These are phyloP conservation scores for Premnoplex brunnescens DNA, from an alignment of 2,797 vertebrate species.

Conservation along the genomic window DNA sequence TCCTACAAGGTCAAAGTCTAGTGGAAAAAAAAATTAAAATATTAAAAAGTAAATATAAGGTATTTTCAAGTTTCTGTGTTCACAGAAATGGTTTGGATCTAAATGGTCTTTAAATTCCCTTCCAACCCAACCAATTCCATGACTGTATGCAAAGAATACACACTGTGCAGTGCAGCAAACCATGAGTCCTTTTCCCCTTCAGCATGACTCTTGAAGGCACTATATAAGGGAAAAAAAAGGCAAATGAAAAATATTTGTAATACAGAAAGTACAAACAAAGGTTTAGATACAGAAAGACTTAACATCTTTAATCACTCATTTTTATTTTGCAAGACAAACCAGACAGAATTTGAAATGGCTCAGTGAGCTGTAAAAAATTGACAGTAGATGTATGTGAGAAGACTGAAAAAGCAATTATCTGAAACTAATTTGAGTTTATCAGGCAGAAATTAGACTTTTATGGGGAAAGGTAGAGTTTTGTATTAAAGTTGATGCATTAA, in stretches of 20 bases:
- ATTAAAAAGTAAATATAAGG: neutral
- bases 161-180: neutral
- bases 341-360: slow-evolving; percentile 58
- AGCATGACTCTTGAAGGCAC: neutral
- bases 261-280: neutral
- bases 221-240: neutral
- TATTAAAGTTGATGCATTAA: slow-evolving; percentile 23
- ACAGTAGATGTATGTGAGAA: slow-evolving; percentile 51
- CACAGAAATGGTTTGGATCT: neutral
- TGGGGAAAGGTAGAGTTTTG: slow-evolving; percentile 10
- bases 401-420: slow-evolving; percentile 64
- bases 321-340: slow-evolving; percentile 49
- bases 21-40: neutral
- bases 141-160: neutral
- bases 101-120: neutral
- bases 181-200: neutral
- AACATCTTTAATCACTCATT: slow-evolving; percentile 40
- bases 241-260: neutral
- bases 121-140: neutral
- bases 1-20: neutral
- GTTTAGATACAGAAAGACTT: neutral
- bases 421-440: slow-evolving; percentile 68
- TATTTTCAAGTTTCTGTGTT: neutral
- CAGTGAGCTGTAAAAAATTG: slow-evolving; percentile 61
- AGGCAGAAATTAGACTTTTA: slow-evolving; percentile 59